These are phyloP conservation scores for Hycleus cichorii DNA, from an alignment of 1,140 invertebrate species.

Conservation along the genomic window DNA sequence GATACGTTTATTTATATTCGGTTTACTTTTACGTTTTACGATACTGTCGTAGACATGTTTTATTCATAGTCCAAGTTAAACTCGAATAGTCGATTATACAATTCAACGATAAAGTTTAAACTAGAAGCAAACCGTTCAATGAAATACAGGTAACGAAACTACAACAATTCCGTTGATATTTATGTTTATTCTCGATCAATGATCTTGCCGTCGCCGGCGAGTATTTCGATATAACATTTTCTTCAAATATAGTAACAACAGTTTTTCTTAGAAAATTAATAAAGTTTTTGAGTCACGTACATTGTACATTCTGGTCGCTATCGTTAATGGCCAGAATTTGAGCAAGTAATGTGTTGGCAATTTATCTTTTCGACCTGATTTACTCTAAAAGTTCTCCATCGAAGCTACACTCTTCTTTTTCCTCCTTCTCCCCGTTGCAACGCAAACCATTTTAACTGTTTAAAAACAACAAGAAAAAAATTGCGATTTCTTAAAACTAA, in stretches of 20 bases:
- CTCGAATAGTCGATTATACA: slow-evolving; percentile 5
- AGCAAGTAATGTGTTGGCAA: slow-evolving; percentile 11
- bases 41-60: slow-evolving; percentile 2
- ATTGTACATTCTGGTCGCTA: slow-evolving; percentile 5
- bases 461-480: too few relatives aligned
- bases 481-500: too few relatives aligned
- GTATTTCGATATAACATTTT: too few relatives aligned
- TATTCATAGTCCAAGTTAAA: slow-evolving; percentile 2
- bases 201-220: neutral
- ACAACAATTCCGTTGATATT: neutral
- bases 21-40: slow-evolving; percentile 4
- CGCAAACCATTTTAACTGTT: too few relatives aligned
- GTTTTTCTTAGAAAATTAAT: slow-evolving; percentile 6
- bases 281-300: slow-evolving; percentile 11
- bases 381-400: too few relatives aligned
- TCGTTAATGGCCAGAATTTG: slow-evolving; percentile 7
- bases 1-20: too few relatives aligned
- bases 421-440: too few relatives aligned
- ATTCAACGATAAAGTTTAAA: slow-evolving; percentile 1
- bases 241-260: too few relatives aligned
- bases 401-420: too few relatives aligned
- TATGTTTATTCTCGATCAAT: neutral
- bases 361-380: slow-evolving; percentile 6
- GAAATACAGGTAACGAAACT: neutral
- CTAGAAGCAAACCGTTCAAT: neutral